Evolutionary conservation across 2,113 vertebrate species (phyloP), one percentile per base, ranked within the genome.

Genomic region (Triplophysa siluroides): DNA sequence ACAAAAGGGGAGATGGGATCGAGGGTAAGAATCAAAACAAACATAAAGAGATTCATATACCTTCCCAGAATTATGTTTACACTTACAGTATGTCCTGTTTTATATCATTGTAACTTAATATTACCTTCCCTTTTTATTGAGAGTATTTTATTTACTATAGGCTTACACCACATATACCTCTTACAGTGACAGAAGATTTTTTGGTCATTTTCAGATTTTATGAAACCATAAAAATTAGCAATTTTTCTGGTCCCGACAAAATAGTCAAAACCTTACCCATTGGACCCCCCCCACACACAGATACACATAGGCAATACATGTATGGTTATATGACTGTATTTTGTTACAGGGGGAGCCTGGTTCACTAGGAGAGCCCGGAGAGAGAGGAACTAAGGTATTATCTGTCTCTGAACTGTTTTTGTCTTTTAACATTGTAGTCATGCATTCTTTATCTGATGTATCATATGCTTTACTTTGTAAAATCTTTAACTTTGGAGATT

Each of bases 341-440:
- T 76, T 76, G 88, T 50, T 45, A 65, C 69, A 97, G 96, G 96
- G 96, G 69, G 94, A 95, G 79, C 75, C 81, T 74, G 95, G 95
- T 79, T 43, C 82, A 52, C 33, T 88, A 65, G 96, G 95, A 86
- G 91, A 93, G 62, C 87, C 90, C 23, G 95, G 96, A 71, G 93
- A 94, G 67, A 92, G 89, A 89, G 96, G 96, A 87, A 84, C 93
- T 52, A 91, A 91, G 93, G 96, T 94, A 86, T 74, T 12, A 41
- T 43, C 5, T 70, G 8, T 70, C 54, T 70, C 45, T 18, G 13
- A 62, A 54, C 2, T 19, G 7, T 58, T 29, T 24, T 18, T 65
- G 64, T 33, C 76, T n/a, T 41, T 58, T 4, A 8, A 23, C 38
- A 11, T 60, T 18, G 10, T 18, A 24, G 19, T 11, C 47, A n/a